phyloP scores from a whole-genome alignment of 1,140 invertebrate genomes.

The Magallana ariakensis region DNA sequence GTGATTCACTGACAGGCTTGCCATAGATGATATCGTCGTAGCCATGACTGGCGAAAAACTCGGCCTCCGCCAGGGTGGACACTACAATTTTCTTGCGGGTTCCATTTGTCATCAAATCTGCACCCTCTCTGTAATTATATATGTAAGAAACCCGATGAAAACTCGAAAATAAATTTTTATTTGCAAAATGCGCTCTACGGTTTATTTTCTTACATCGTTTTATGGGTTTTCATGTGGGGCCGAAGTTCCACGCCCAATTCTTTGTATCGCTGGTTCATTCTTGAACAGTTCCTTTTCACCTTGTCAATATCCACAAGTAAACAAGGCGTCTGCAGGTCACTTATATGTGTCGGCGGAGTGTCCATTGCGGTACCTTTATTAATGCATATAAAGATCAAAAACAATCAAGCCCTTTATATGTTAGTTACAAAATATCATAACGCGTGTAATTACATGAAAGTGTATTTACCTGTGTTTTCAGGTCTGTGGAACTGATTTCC shows the following conservation, averaged over 20 bases:
- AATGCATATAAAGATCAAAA: too few species aligned
- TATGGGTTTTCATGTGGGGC: constrained; percentile 79
- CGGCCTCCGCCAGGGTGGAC: constrained; percentile 75
- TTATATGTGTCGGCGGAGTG: constrained; percentile 57
- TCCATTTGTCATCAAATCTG: constrained; percentile 70
- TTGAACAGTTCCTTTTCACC: constrained; percentile 68
- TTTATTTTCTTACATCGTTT: constrained; percentile 72
- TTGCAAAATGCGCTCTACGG: too few species aligned
- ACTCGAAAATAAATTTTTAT: too few species aligned
- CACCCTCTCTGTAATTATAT: constrained; percentile 67
- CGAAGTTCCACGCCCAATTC: constrained; percentile 72
- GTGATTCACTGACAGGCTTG: constrained; percentile 68
- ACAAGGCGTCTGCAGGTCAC: constrained; percentile 70
- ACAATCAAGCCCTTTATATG: too few species aligned
- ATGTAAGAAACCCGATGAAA: not conserved
- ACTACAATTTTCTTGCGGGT: constrained; percentile 70
- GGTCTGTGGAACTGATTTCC: too few species aligned
- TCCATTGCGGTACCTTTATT: constrained; percentile 9
- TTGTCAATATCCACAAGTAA: constrained; percentile 71
- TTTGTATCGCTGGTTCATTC: constrained; percentile 72
- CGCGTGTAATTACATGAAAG: too few species aligned
- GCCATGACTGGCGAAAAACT: constrained; percentile 75
- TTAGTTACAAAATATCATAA: too few species aligned
- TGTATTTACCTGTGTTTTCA: too few species aligned
- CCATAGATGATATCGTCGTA: constrained; percentile 78